A percentile compares a stretch with the other conserved stretches of the same genome.
These are phyloP conservation scores for Anolis sagrei DNA, from an alignment of 2,113 vertebrate species.

Conservation along the genomic window DNA sequence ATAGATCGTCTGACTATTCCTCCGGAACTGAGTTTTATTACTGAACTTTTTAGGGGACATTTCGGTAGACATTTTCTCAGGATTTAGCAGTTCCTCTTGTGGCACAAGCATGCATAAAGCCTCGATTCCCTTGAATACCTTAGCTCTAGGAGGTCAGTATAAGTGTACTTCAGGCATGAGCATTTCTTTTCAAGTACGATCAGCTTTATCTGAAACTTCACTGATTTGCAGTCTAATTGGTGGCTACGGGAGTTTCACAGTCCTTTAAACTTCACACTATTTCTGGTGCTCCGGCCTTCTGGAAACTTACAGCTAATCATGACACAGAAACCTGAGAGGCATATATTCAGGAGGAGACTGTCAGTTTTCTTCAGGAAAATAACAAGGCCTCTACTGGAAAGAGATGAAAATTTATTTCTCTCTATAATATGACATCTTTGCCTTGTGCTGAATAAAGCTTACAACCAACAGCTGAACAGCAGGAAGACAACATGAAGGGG, in stretches of 20 bases:
- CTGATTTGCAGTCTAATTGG: slow-evolving; percentile 6
- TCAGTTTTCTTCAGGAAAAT: slow-evolving; percentile 48
- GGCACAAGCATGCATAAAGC: slow-evolving; percentile 6
- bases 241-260: slow-evolving; percentile 5
- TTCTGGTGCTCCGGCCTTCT: slow-evolving; percentile 28
- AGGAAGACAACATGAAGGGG: slow-evolving; percentile 11
- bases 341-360: slow-evolving; percentile 53
- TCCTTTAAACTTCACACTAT: slow-evolving; percentile 49
- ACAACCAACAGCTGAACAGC: slow-evolving; percentile 44
- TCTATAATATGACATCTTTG: slow-evolving; percentile 39
- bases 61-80: not conserved
- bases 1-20: not conserved
- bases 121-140: not conserved
- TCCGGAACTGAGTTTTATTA: not conserved
- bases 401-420: slow-evolving; percentile 45
- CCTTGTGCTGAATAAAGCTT: slow-evolving; percentile 27
- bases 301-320: slow-evolving; percentile 56
- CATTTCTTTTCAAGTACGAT: not conserved
- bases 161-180: not conserved
- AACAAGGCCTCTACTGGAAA: slow-evolving; percentile 9
- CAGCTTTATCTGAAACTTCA: slow-evolving; percentile 8
- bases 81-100: slow-evolving; percentile 43
- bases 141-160: slow-evolving; percentile 3
- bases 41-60: slow-evolving; percentile 16
- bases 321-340: slow-evolving; percentile 49